Conservation (phyloP, 64 coral and sea anemone species). For the Astreopora myriophthalma region DNA sequence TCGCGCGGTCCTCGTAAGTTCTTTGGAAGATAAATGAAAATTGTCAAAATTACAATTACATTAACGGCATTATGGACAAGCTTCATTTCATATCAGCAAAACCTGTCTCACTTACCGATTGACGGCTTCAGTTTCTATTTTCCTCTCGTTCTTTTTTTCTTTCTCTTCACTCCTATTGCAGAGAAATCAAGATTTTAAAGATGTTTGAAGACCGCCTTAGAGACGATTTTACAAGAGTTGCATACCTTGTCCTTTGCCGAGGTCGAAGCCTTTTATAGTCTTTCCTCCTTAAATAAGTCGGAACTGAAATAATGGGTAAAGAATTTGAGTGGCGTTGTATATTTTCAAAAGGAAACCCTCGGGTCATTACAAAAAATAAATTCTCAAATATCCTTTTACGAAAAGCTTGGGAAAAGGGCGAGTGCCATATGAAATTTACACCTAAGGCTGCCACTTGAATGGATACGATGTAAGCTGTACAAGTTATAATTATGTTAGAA, state of each 20-base stretch:
- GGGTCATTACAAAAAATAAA: not conserved
- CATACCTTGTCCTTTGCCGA: no score
- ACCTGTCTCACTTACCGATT: not conserved
- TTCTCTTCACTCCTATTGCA: not conserved
- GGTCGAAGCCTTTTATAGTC: not conserved
- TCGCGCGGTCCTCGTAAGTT: no score
- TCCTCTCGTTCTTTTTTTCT: not conserved
- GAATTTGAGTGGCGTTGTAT: not conserved
- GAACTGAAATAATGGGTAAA: not conserved
- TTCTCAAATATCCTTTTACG: not conserved
- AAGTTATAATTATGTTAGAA: no score
- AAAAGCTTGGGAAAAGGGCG: not conserved
- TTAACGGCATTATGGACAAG: no score
- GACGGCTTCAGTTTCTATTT: no score
- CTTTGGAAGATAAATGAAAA: no score
- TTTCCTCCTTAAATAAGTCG: not conserved
- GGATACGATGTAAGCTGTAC: no score
- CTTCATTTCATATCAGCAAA: not conserved
- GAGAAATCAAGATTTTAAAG: not conserved
- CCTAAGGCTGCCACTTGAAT: no score
- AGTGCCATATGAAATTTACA: no score
- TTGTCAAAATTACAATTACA: no score
- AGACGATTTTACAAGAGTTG: no score
- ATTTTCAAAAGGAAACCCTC: not conserved
- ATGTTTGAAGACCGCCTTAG: not conserved